These are phyloP conservation scores for Sciurus niger DNA, from an alignment of 2,113 vertebrate genomes.

Conservation along the genomic window DNA sequence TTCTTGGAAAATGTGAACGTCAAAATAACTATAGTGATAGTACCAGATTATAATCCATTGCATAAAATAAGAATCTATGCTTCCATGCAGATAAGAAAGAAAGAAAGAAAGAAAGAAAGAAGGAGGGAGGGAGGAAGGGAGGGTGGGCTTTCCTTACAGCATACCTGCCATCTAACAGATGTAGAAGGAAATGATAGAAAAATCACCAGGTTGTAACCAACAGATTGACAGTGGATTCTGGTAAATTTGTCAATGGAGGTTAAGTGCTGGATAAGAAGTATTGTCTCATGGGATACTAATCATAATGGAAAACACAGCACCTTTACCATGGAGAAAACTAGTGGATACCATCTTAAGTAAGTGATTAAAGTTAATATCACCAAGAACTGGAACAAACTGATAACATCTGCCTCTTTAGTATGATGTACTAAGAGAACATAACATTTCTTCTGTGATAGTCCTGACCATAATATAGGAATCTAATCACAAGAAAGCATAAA, in stretches of 20 bases:
- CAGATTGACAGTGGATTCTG: neutral
- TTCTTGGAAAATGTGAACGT: neutral
- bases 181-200: slow-evolving; percentile 3
- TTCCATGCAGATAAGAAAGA: neutral
- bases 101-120: neutral
- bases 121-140: neutral
- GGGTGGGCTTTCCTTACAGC: neutral
- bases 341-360: neutral
- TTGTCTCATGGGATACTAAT: neutral
- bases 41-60: neutral
- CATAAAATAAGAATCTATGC: slow-evolving; percentile 16
- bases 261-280: neutral
- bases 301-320: neutral
- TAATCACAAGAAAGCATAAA: neutral
- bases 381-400: neutral
- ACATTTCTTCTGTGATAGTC: neutral
- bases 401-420: neutral
- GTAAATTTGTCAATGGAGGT: neutral
- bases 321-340: neutral
- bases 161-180: neutral
- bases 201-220: neutral
- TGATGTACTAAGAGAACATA: neutral
- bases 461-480: neutral
- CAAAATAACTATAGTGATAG: slow-evolving; percentile 3
- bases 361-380: neutral